These are phyloP conservation scores for Oophaga pumilio DNA, from an alignment of 2,113 vertebrate genomes.

Conservation along the genomic window DNA sequence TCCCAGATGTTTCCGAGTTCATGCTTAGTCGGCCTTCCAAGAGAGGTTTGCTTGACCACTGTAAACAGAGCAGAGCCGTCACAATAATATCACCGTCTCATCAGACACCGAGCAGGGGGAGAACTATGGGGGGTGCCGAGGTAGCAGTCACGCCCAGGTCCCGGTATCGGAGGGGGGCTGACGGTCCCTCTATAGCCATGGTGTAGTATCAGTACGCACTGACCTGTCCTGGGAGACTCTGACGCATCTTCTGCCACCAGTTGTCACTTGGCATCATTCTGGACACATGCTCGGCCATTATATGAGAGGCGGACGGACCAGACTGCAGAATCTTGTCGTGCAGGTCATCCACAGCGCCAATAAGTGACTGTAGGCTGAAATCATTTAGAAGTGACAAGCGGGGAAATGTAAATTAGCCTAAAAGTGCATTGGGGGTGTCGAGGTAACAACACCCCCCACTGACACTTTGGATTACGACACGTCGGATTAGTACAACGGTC, in stretches of 20 bases:
- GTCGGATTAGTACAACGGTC: too few species aligned
- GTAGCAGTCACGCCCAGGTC: not conserved
- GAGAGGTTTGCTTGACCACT: constrained; percentile 89
- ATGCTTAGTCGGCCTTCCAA: constrained; percentile 79
- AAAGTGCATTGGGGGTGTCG: too few species aligned
- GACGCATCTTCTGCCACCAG: constrained; percentile 82
- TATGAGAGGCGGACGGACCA: constrained; percentile 62
- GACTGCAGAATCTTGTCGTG: constrained; percentile 74
- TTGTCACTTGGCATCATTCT: constrained; percentile 72
- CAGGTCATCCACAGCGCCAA: constrained; percentile 77
- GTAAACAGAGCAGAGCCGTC: constrained; percentile 50
- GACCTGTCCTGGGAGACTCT: constrained; percentile 84
- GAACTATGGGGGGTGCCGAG: not conserved
- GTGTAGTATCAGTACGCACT: not conserved
- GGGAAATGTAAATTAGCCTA: too few species aligned
- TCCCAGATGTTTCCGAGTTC: constrained; percentile 74
- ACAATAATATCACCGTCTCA: not conserved
- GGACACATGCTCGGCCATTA: constrained; percentile 74
- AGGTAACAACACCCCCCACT: too few species aligned
- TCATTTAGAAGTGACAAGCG: too few species aligned
- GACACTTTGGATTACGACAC: too few species aligned
- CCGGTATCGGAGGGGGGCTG: not conserved
- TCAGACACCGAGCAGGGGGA: not conserved
- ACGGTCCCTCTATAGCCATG: not conserved
- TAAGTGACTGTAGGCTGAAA: constrained; percentile 84